Evolutionary conservation across 2,888 invertebrate species (phyloP), one percentile per base, ranked within the genome.

Genomic region (Spodoptera exigua): DNA sequence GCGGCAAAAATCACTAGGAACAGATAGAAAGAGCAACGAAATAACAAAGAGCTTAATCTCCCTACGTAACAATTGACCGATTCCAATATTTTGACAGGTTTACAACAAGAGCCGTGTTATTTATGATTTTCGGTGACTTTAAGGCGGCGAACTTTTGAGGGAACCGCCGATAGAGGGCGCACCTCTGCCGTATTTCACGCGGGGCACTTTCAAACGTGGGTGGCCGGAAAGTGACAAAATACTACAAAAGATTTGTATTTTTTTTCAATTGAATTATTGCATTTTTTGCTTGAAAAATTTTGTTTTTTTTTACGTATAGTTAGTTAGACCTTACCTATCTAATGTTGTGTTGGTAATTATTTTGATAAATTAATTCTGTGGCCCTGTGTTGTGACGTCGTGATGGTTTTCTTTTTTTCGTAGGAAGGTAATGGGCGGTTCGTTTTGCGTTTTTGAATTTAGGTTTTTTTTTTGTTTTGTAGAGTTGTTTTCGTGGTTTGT

Each of bases 71-170:
- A 62, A 62, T 59, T 55, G 53, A 55, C 45, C 46, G 56, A 48
- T 51, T 61, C 43, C 74, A 75, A 76, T 76, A 76, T 79, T 79
- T 74, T 79, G 79, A 79, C 79, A 74, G 62, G 36, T 70, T 61
- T 53, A 61, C 65, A 70, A 78, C 76, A 76, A 78, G 61, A 57
- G 66, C 44, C 14, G 43, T 0, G 60, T 27, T 68, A 79, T 79
- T 79, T 79, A 79, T 78, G 45, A 60, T 63, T 11, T 52, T 62
- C 77, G 70, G 72, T 76, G 59, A 79, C 74, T 71, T 74, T 76
- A 70, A 64, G 54, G 70, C 67, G 70, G 70, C 67, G 57, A 46
- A 54, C 44, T 76, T 63, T 48, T 16, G 27, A 40, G 32, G 9
- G 41, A 56, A 69, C 76, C 60, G 74, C 1, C 10, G 5, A 14